These are phyloP conservation scores for Crocuta crocuta DNA, from an alignment of 2,113 vertebrate species.

Conservation along the genomic window DNA sequence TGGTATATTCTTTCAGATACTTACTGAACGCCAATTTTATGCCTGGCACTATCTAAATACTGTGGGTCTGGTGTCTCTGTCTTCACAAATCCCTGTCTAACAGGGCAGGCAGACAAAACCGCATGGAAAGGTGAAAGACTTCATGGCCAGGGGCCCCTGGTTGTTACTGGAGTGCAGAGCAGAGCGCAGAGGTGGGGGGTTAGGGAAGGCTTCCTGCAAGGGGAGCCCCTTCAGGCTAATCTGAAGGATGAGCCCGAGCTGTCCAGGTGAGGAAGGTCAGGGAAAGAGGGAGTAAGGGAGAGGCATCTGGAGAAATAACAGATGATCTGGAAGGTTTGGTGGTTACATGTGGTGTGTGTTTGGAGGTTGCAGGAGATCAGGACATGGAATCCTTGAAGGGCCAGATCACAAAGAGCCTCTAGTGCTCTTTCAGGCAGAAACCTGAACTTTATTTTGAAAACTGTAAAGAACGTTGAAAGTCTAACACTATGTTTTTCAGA, in stretches of 20 bases:
- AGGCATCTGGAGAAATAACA: neutral
- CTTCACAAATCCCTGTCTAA: neutral
- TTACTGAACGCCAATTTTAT: neutral
- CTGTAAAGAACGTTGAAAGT: neutral
- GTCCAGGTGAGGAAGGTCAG: neutral
- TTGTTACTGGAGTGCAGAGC: neutral
- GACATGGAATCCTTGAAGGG: neutral
- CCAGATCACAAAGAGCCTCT: neutral
- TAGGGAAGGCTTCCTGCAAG: neutral
- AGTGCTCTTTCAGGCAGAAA: neutral
- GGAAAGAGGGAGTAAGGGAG: neutral
- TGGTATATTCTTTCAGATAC: neutral
- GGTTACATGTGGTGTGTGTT: neutral
- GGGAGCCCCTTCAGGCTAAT: neutral
- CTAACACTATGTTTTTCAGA: neutral
- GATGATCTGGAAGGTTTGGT: neutral
- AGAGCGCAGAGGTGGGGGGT: neutral
- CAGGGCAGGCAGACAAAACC: neutral
- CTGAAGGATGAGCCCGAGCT: neutral
- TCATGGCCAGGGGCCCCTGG: neutral
- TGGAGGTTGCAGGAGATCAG: neutral
- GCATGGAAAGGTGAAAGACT: neutral
- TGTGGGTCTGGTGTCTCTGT: neutral
- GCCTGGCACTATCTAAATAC: neutral
- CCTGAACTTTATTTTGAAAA: constrained; percentile 2